Evolutionary conservation across 2,888 invertebrate species (phyloP), one percentile per base, ranked within the genome.

Genomic region (Diarsia brunnea): DNA sequence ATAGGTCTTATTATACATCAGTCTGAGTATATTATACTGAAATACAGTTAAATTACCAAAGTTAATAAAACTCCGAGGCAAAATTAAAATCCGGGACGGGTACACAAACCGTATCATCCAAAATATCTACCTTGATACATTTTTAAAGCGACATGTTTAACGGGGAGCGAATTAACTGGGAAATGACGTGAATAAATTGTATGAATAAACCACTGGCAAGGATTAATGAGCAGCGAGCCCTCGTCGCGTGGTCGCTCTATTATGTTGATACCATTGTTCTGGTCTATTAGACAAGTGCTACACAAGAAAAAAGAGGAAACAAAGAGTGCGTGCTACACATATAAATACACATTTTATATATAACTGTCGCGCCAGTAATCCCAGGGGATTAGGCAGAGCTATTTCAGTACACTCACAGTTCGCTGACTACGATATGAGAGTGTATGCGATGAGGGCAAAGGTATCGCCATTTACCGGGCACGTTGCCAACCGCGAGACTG

Each of bases 121-220:
- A 75, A 79, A 85, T 86, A 88, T 84, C 82, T 86, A 67, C 75
- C 79, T 91, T 87, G 89, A 92, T 92, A 92, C 63, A 84, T 77
- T 92, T 94, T 92, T 84, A 92, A 82, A 90, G 88, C 86, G 89
- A 89, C 89, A 92, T 92, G 91, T 91, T 93, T 91, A 92, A 91
- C 91, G 90, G 90, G 87, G 91, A 91, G 90, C 91, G 90, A 94
- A 94, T 95, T 94, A 93, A 91, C 91, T 90, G 90, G 86, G 88
- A 92, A 93, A 94, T 94, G 92, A 92, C 90, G 90, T 94, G 92
- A 94, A 95, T 95, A 94, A 94, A 94, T 93, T 75, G 84, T 92
- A 94, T 93, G 92, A 93, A 93, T 91, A 93, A 93, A 90, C 93
- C 90, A 85, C 89, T 89, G 91, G 92, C 91, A 89, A 89, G 92